Base-by-base conservation (phyloP, 1,140 invertebrate species). In the Scaptomyza montana region DNA sequence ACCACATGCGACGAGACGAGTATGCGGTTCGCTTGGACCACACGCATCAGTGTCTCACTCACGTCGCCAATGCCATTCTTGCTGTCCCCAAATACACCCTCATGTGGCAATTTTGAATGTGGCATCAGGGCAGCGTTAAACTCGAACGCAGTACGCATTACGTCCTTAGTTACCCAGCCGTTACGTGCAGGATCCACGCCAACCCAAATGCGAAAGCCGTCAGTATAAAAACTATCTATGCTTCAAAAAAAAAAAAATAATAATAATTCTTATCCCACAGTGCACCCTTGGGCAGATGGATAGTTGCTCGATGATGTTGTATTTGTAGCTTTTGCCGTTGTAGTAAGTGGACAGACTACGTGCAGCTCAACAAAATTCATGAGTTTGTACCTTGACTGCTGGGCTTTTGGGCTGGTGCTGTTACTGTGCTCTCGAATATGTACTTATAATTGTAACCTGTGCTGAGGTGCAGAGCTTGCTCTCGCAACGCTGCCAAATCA, bases 131-230 rank as follows among this genome's bases (percentile, higher is more conserved):
- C 5, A 33, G 60, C 61, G 66, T 65, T 87, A 77, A 77, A 66
- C 65, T 79, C 50, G 68, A 74, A 78, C 81, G 79, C 75, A 55
- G 68, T 77, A 79, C 75, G 76, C 78, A 87, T 87, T 87, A 87
- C 63, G 39, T 45, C 51, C 51, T 53, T 46, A 50, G 54, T 55
- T 30, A 57, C 49, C 59, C 28, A 55, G 30, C 21, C 30, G 64
- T 41, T 87, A 87, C 82, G 82, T 89, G 84, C 78, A 41, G 61
- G 64, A 45, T 62, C 41, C 47, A 75, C 69, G 74, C 77, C 77
- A 73, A 50, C 67, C 53, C 51, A 46, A 73, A 55, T 68, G 70
- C 64, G 56, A 13, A 56, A 59, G 53, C 51, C 33, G 67, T 70
- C 76, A 56, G 53, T 57, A 63, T 69, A 67, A 81, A 77, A 86